Conservation (phyloP, 2,797 vertebrate species). For the Melopsittacus undulatus region DNA sequence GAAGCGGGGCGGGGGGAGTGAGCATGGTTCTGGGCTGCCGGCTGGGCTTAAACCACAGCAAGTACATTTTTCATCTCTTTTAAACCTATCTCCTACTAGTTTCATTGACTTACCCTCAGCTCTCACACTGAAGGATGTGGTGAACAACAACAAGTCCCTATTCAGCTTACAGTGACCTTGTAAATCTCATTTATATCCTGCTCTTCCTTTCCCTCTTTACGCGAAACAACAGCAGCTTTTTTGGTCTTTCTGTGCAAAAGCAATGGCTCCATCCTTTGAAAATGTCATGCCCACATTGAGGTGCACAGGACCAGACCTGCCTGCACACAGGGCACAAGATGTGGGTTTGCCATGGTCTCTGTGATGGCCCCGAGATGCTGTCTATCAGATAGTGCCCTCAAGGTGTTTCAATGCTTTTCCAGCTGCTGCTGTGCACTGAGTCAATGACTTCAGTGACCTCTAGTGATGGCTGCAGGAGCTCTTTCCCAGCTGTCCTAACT, state of each 20-base stretch:
- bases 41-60: too few relatives aligned
- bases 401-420: not conserved
- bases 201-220: not conserved
- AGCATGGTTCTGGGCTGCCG: too few relatives aligned
- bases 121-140: not conserved
- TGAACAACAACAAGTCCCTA: not conserved
- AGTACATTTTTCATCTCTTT: not conserved
- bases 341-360: not conserved
- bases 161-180: not conserved
- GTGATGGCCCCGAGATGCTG: fast-evolving
- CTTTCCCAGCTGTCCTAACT: not conserved
- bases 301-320: too few relatives aligned
- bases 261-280: not conserved
- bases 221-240: not conserved
- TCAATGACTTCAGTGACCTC: not conserved
- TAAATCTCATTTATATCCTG: not conserved
- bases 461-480: not conserved
- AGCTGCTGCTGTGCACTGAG: not conserved
- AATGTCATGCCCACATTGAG: fast-evolving
- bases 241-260: not conserved
- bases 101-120: not conserved
- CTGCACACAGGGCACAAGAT: not conserved
- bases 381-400: not conserved
- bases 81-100: not conserved
- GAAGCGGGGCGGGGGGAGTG: too few relatives aligned